Conservation (phyloP, 2,888 invertebrate genomes). For the Oligia strigilis region DNA sequence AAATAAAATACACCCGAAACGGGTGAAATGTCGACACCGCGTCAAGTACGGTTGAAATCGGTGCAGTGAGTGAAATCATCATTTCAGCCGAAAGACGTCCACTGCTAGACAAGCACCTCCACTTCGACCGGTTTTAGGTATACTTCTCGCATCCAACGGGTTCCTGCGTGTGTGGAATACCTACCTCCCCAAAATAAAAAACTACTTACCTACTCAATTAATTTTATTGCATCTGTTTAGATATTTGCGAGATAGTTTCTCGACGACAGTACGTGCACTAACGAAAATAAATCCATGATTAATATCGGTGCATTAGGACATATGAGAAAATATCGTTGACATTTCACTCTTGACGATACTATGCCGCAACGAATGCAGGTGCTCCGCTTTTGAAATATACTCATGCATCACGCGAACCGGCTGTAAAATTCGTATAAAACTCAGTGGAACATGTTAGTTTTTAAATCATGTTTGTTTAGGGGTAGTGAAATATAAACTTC, state of each 20-base stretch:
- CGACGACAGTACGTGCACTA: slow-evolving; percentile 63
- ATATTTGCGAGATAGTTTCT: slow-evolving; percentile 51
- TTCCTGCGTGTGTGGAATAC: too few relatives aligned
- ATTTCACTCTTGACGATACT: slow-evolving; percentile 72
- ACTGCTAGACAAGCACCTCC: too few relatives aligned
- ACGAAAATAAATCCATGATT: slow-evolving; percentile 79
- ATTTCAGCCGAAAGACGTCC: too few relatives aligned
- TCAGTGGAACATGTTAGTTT: slow-evolving; percentile 20
- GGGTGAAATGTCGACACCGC: background rate
- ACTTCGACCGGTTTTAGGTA: too few relatives aligned
- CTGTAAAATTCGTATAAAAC: slow-evolving; percentile 26
- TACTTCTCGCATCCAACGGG: too few relatives aligned
- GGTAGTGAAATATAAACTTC: slow-evolving; percentile 28
- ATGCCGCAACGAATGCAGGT: slow-evolving; percentile 58
- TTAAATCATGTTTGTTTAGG: slow-evolving; percentile 34
- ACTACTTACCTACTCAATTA: background rate
- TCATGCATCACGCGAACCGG: slow-evolving; percentile 18
- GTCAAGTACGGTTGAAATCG: background rate
- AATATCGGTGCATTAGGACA: slow-evolving; percentile 71
- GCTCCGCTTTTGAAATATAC: slow-evolving; percentile 55
- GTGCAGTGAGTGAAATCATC: background rate
- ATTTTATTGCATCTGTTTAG: slow-evolving; percentile 26
- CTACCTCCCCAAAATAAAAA: slow-evolving; percentile 1
- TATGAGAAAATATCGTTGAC: slow-evolving; percentile 77
- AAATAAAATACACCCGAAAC: background rate